Evolutionary conservation across 2,888 invertebrate genomes (phyloP).

Genomic region (Gandaritis pyraliata): DNA sequence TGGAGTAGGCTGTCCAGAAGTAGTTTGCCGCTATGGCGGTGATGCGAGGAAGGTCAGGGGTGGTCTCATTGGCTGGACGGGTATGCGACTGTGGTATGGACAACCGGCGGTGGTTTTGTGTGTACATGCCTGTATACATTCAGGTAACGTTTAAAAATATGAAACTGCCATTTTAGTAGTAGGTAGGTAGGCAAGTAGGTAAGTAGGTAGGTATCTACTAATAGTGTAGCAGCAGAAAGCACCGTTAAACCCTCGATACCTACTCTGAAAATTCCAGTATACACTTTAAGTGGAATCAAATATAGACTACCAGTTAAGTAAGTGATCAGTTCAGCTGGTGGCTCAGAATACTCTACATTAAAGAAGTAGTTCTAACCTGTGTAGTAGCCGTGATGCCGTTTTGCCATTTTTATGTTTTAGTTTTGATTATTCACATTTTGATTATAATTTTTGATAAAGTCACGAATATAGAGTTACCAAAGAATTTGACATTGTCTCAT

Average conservation of each 20-base stretch:
- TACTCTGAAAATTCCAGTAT: too few species aligned
- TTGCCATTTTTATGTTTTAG: conserved; percentile 19
- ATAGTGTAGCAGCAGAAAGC: not conserved
- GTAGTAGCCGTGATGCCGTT: conserved; percentile 17
- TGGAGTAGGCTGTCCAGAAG: conserved; percentile 44
- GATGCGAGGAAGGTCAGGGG: conserved; percentile 24
- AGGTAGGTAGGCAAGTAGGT: too few species aligned
- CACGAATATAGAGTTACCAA: not conserved
- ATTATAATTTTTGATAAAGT: conserved; percentile 10
- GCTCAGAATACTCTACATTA: too few species aligned
- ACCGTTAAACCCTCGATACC: not conserved
- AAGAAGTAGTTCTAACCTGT: conserved; percentile 7
- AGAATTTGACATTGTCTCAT: not conserved
- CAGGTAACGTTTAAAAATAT: not conserved
- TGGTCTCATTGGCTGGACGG: conserved; percentile 3
- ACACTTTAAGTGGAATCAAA: too few species aligned
- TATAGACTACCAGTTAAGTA: too few species aligned
- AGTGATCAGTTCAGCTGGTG: too few species aligned
- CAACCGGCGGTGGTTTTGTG: not conserved
- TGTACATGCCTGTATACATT: conserved; percentile 13
- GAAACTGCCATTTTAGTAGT: too few species aligned
- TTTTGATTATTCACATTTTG: conserved; percentile 14
- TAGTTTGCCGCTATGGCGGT: conserved; percentile 38
- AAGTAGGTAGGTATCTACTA: too few species aligned
- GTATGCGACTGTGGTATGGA: not conserved